Conservation (phyloP, 2,113 vertebrate genomes). For the Percopsis transmontana region DNA sequence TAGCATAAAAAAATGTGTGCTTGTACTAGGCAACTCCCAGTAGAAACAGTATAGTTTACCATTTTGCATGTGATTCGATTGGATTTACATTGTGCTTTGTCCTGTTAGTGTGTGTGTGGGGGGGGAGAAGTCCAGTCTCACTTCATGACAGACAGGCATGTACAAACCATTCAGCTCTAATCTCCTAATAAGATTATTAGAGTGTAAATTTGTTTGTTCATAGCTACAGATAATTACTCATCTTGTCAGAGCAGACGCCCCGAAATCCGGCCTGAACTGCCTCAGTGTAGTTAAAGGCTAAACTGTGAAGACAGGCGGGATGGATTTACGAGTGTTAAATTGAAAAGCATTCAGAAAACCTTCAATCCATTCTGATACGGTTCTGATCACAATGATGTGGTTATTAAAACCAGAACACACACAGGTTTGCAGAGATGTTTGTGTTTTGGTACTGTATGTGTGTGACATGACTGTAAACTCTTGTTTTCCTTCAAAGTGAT, state of each 20-base stretch:
- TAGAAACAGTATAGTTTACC: too few relatives aligned
- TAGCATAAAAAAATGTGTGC: too few relatives aligned
- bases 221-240: conserved; percentile 74
- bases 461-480: neutral
- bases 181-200: conserved; percentile 81
- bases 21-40: too few relatives aligned
- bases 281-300: conserved; percentile 48
- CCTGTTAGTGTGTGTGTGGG: too few relatives aligned
- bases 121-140: too few relatives aligned
- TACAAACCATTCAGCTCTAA: conserved; percentile 68
- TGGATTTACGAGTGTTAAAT: conserved; percentile 55
- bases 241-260: conserved; percentile 62
- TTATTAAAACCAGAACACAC: too few relatives aligned
- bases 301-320: conserved; percentile 50
- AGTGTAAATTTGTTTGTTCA: conserved; percentile 75
- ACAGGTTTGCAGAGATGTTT: neutral
- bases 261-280: conserved; percentile 60
- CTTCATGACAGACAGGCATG: conserved; percentile 56
- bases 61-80: too few relatives aligned
- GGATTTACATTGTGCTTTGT: too few relatives aligned
- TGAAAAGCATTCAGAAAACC: conserved; percentile 33
- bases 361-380: neutral
- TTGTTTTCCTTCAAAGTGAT: too few relatives aligned
- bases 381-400: neutral
- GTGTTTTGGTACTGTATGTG: neutral